Conservation (phyloP, 1,140 invertebrate genomes). For the Pogonomyrmex barbatus region DNA sequence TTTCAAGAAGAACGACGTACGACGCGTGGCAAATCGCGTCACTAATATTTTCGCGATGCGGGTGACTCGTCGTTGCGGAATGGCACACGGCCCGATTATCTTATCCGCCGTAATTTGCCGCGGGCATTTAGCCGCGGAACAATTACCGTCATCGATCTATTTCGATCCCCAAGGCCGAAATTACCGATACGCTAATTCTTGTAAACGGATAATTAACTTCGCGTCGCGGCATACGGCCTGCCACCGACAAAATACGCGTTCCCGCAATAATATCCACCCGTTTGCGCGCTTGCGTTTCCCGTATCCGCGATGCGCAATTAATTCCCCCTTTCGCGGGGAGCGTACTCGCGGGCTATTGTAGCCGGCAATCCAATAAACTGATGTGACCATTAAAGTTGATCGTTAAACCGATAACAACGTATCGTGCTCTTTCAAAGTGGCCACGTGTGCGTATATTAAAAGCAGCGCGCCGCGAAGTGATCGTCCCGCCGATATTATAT, state of each 20-base stretch:
- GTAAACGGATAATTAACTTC: conserved; percentile 68
- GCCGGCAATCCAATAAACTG: conserved; percentile 63
- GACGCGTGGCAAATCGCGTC: not conserved
- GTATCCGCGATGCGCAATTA: conserved; percentile 65
- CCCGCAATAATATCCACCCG: conserved; percentile 34
- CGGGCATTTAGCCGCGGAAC: conserved; percentile 34
- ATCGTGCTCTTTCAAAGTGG: conserved; percentile 34
- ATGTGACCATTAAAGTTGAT: conserved; percentile 68
- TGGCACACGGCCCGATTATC: conserved; percentile 34
- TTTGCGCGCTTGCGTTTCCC: conserved; percentile 33
- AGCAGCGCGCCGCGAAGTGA: not conserved
- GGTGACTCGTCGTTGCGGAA: not conserved
- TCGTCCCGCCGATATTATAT: not conserved
- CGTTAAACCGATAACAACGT: conserved; percentile 62
- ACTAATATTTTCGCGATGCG: conserved; percentile 23
- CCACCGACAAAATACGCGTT: conserved; percentile 45
- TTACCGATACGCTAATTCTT: conserved; percentile 64
- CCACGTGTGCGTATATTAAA: conserved; percentile 45
- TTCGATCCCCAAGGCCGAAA: conserved; percentile 56
- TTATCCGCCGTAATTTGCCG: conserved; percentile 55
- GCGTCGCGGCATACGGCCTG: conserved; percentile 40
- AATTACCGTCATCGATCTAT: conserved; percentile 53
- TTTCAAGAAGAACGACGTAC: not conserved
- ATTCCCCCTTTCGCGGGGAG: conserved; percentile 44
- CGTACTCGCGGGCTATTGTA: conserved; percentile 61